Evolutionary conservation across 1,140 invertebrate species (phyloP).

Genomic region (Ceratosolen fusciceps): DNA sequence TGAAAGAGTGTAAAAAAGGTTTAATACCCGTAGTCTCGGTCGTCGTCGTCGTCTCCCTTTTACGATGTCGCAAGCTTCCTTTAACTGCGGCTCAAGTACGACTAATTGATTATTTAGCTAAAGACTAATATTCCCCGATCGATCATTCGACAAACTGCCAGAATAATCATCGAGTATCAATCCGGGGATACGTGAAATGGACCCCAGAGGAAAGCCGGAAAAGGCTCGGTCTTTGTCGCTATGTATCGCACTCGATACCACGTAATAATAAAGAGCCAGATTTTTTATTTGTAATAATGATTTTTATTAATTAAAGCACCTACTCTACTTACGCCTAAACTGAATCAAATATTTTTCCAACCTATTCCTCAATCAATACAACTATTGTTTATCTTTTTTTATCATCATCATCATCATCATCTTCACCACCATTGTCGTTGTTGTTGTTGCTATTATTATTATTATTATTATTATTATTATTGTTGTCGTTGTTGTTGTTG

Average conservation of each 20-base stretch:
- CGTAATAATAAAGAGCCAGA: constrained; percentile 1
- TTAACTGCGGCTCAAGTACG: neutral
- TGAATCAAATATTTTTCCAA: no score
- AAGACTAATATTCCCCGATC: constrained; percentile 24
- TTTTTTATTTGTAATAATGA: neutral
- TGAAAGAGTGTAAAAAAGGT: constrained; percentile 15
- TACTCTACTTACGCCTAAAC: no score
- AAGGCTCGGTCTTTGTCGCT: neutral
- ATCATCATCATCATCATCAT: no score
- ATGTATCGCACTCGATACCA: neutral
- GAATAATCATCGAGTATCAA: neutral
- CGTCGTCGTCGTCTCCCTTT: constrained; percentile 11
- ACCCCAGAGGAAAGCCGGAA: neutral
- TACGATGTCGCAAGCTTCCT: constrained; percentile 22
- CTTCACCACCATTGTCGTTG: no score
- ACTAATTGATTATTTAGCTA: constrained; percentile 40
- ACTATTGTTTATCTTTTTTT: no score
- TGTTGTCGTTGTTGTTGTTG: no score
- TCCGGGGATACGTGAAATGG: neutral
- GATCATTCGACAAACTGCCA: constrained; percentile 19
- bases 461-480: no score
- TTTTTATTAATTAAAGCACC: no score
- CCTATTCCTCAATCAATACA: no score
- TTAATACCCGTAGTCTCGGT: neutral
- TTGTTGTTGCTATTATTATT: no score